Conservation (phyloP, 2,113 vertebrate species). For the Ptyas mucosa region DNA sequence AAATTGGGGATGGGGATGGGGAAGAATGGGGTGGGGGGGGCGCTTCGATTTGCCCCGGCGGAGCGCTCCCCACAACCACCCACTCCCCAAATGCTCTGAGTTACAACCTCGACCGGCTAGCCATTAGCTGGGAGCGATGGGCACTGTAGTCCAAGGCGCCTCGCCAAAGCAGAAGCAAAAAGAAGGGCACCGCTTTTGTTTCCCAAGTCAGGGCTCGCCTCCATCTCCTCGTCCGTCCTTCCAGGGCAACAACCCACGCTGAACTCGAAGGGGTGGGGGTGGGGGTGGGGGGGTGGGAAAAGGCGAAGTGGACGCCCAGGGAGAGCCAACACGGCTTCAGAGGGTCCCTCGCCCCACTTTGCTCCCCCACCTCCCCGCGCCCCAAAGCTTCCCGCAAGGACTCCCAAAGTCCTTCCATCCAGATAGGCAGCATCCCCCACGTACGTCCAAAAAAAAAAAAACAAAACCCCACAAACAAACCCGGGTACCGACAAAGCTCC, state of each 20-base stretch:
- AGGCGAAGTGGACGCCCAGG: neutral
- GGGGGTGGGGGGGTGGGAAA: no score
- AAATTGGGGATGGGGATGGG: no score
- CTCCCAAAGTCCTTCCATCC: neutral
- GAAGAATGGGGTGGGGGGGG: no score
- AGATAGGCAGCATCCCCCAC: neutral
- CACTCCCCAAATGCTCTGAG: neutral
- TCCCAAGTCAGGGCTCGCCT: neutral
- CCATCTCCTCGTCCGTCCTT: neutral
- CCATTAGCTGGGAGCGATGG: neutral
- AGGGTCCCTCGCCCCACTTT: neutral
- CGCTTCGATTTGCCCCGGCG: neutral
- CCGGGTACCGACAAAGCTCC: neutral
- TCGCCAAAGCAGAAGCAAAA: neutral
- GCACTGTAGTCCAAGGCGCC: neutral
- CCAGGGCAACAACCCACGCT: neutral
- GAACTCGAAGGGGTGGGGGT: neutral
- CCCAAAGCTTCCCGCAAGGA: neutral
- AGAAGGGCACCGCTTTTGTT: neutral
- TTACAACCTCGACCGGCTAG: neutral
- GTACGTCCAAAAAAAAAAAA: neutral
- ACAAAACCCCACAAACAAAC: neutral
- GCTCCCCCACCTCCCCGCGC: accelerated
- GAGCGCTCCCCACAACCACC: neutral
- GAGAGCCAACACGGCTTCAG: neutral